Evolutionary conservation across 2,797 vertebrate genomes (phyloP), one percentile per base, ranked within the genome.

Genomic region (Chelidonichthys spinosus): DNA sequence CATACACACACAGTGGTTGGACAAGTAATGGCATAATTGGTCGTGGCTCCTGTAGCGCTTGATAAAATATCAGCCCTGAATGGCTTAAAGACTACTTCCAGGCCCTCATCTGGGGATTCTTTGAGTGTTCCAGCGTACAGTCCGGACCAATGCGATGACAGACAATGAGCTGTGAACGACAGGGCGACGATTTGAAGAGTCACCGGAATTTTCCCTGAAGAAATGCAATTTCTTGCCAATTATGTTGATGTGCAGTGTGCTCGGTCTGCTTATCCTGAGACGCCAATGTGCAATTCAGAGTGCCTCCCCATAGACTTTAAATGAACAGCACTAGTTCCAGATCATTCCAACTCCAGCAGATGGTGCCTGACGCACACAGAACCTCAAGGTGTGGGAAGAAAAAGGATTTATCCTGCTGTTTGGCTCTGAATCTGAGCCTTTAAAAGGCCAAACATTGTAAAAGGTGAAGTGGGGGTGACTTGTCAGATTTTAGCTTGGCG

Each of bases 351-450:
- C 47, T 67, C 58, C 69, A 76, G 72, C 72, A 84, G 69, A 88
- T 82, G 83, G 73, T 82, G 74, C 55, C 49, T 86, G 75, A 79
- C 59, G 75, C 78, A 60, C 65, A 65, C 50, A 62, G 14, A 83
- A 63, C 62, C 52, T 63, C 25, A 72, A 78, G 54, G 68, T 82
- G 64, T 62, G 63, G 43, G 70, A 72, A 47, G 44, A 84, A 72
- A 64, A 44, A 74, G 3, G 5, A 73, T 80, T 71, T 59, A 63
- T 61, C 67, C 14, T 3, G 2, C n/a, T 82, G 39, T 32, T 58
- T 61, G 10, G 2, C 11, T 40, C 6, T 52, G 32, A 69, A 25
- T 60, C 35, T 62, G 7, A 25, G 39, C 39, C 5, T 82, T 72
- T 63, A 71, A 75, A 74, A 81, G 55, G 39, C 4, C 25, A 56